Evolutionary conservation across 2,113 vertebrate species (phyloP).

Genomic region (Copsychus sechellarum): DNA sequence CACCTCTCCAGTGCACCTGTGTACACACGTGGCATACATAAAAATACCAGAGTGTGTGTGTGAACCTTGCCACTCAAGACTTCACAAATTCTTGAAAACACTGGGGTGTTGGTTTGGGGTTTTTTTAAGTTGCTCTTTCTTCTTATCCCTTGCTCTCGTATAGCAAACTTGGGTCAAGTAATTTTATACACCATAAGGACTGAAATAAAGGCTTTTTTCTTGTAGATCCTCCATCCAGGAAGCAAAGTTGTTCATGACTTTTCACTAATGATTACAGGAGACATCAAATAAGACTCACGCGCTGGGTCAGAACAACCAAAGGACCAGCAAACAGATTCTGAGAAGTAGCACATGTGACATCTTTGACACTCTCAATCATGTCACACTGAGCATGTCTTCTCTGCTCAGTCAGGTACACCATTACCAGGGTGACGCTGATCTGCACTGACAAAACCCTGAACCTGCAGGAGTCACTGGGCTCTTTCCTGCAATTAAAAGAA

Average conservation of each 20-base stretch:
- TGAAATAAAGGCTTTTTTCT: not conserved
- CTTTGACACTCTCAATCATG: not conserved
- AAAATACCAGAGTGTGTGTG: accelerated
- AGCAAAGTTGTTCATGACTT: not conserved
- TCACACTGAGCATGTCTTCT: not conserved
- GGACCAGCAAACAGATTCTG: not conserved
- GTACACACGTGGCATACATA: accelerated
- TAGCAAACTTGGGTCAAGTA: not conserved
- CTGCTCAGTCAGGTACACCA: not conserved
- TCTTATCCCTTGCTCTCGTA: not conserved
- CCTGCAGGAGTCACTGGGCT: not conserved
- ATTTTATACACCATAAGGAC: not conserved
- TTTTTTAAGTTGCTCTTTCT: not conserved
- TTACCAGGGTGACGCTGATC: not conserved
- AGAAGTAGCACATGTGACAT: not conserved
- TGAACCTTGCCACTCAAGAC: not conserved
- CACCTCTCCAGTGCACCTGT: not conserved
- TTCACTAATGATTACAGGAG: not conserved
- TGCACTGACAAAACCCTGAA: not conserved
- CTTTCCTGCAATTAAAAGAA: not conserved
- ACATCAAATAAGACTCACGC: not conserved
- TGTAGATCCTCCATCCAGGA: not conserved
- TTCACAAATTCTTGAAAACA: not conserved
- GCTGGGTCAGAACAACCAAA: not conserved
- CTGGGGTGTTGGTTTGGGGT: accelerated